These are phyloP conservation scores for Nebria ingens DNA, from an alignment of 1,140 invertebrate genomes.

Conservation along the genomic window DNA sequence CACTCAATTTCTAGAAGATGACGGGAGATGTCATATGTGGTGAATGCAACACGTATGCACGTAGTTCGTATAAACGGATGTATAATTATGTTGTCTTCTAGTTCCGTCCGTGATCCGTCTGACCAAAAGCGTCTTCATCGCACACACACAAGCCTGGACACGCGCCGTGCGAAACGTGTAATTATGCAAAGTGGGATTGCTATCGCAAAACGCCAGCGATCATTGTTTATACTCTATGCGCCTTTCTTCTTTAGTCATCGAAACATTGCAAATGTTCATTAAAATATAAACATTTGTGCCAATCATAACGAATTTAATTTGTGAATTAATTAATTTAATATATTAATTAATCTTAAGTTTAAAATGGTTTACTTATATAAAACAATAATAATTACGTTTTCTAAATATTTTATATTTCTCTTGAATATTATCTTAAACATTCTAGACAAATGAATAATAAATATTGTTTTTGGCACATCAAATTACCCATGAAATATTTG, in stretches of 20 bases:
- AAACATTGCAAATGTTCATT: neutral
- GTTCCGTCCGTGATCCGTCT: neutral
- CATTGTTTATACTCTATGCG: neutral
- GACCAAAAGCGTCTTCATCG: neutral
- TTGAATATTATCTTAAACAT: neutral
- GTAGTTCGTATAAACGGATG: neutral
- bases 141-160: neutral
- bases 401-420: neutral
- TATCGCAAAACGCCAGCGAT: neutral
- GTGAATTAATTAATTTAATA: neutral
- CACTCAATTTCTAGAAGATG: neutral
- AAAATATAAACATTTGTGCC: neutral
- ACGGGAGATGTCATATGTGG: neutral
- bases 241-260: too few species aligned
- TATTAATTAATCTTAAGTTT: neutral
- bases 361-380: neutral
- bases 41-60: neutral
- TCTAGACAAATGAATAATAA: neutral
- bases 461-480: neutral
- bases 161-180: neutral
- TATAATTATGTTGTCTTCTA: neutral
- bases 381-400: too few species aligned
- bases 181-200: constrained; percentile 5
- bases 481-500: neutral
- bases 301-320: neutral